Base-by-base conservation (phyloP, 2,113 vertebrate genomes). In the Bungarus multicinctus region DNA sequence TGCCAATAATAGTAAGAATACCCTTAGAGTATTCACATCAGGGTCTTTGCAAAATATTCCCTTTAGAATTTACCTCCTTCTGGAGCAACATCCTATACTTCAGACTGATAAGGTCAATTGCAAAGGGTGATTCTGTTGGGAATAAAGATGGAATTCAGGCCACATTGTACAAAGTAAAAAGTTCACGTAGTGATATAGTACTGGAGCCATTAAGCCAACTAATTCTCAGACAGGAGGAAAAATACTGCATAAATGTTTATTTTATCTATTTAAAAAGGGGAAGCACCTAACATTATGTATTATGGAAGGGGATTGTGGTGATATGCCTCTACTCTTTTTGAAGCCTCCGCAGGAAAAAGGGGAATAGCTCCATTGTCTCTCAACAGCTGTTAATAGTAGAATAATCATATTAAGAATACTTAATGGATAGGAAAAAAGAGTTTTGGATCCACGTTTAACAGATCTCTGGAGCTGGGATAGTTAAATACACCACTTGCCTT, bases 181-280 rank as follows among this genome's bases (percentile, higher is more conserved):
- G 16, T 69, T 90, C 85, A 89, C 85, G 55, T 89, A 90, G 87
- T 85, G 92, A 92, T 87, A 23, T 89, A 92, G 91, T 90, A 90
- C 25, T 86, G 30, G 92, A 93, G 64, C 74, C 4, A 1, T n/a
- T 81, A 43, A 22, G n/a, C 74, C 69, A 87, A 93, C 60, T 85
- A 88, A 64, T 39, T 89, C 81, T 53, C 18, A 16, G 53, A 50
- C 64, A 74, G 23, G 94, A 88, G 55, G 45, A 89, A 58, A 89
- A 34, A 85, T 91, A 52, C 14, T 89, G 50, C 85, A 43, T 30
- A 16, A 92, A 85, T 85, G 50, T 92, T 85, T 85, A 89, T 85
- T 92, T 54, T 57, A 86, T 27, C 60, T 50, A 89, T 39, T 85
- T 47, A 53, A 9, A 20, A 45, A 90, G 2, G 47, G 25, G 27